phyloP scores from a whole-genome alignment of 2,888 invertebrate genomes.

The Xestia sexstrigata region DNA sequence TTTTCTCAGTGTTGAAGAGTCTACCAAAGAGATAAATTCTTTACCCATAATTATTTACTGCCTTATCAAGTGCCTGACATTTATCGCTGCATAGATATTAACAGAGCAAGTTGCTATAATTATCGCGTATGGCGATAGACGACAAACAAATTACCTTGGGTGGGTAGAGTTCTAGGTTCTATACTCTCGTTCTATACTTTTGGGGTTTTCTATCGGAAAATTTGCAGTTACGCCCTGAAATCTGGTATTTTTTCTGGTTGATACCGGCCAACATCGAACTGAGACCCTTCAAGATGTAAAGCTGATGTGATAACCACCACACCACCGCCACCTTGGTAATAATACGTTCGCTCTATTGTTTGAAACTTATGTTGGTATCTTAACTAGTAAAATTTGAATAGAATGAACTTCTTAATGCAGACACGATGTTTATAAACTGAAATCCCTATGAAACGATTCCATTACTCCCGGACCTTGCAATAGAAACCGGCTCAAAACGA shows the following conservation, averaged over 20 bases:
- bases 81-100: neutral
- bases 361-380: neutral
- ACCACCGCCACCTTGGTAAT: no score
- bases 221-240: neutral
- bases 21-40: neutral
- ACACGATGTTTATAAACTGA: neutral
- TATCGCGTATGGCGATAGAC: no score
- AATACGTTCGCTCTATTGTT: neutral
- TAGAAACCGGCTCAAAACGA: constrained; percentile 4
- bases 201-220: neutral
- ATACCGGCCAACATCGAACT: neutral
- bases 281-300: neutral
- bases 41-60: neutral
- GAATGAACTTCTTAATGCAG: neutral
- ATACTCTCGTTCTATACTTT: neutral
- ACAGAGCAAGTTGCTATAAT: neutral
- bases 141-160: neutral
- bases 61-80: neutral
- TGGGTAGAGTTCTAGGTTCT: neutral
- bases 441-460: neutral
- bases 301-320: neutral
- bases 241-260: neutral
- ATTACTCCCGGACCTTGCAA: neutral
- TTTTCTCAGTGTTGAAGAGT: neutral
- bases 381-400: neutral